phyloP scores from a whole-genome alignment of 64 coral and sea anemone species.

The Stichodactyla mertensii region DNA sequence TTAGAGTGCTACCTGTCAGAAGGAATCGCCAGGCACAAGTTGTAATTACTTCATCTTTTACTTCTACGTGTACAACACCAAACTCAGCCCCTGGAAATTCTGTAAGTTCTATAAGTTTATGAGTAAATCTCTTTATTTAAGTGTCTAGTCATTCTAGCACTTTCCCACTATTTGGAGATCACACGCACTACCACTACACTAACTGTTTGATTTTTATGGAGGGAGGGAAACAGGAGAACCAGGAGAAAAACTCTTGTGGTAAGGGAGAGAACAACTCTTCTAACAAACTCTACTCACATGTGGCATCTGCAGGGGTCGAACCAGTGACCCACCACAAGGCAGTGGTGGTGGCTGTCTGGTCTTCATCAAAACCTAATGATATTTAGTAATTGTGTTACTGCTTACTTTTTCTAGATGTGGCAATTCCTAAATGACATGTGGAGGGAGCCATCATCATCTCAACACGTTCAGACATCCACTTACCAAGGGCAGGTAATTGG shows the following conservation, averaged over 20 bases:
- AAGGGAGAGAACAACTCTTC: too few species aligned
- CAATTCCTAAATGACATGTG: conserved; percentile 20
- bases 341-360: too few species aligned
- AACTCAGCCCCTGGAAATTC: conserved; percentile 8
- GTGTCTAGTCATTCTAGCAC: neutral
- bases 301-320: too few species aligned
- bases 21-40: conserved; percentile 57
- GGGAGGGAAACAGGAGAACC: too few species aligned
- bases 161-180: too few species aligned
- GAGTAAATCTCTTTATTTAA: neutral
- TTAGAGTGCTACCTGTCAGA: conserved; percentile 47
- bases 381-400: neutral
- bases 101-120: conserved; percentile 1
- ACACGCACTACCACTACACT: too few species aligned
- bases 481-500: neutral
- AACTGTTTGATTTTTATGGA: too few species aligned
- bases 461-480: neutral
- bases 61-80: conserved; percentile 10
- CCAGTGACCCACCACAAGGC: too few species aligned
- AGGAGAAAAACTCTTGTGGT: too few species aligned
- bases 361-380: too few species aligned
- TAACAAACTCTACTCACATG: too few species aligned
- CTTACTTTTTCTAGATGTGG: neutral
- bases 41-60: conserved; percentile 33
- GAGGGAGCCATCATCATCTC: neutral